These are phyloP conservation scores for Aricia artaxerxes DNA, from an alignment of 2,888 invertebrate species.

Conservation along the genomic window DNA sequence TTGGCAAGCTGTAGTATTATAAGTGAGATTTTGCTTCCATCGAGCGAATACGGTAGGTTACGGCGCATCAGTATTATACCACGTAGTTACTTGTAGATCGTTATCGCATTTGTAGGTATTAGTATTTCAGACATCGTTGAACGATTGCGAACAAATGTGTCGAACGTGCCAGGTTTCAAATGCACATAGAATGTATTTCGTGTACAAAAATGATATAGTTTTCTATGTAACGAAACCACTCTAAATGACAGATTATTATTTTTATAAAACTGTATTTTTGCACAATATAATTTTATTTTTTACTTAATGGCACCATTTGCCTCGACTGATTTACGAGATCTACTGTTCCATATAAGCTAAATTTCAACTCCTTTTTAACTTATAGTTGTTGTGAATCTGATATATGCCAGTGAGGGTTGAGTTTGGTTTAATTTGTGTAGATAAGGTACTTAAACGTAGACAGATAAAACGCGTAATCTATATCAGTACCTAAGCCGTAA, in stretches of 20 bases:
- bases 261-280: slow-evolving; percentile 6
- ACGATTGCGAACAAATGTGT: background rate
- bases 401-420: background rate
- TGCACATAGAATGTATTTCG: background rate
- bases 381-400: background rate
- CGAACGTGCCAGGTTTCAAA: slow-evolving; percentile 1
- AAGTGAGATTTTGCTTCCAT: background rate
- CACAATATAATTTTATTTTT: slow-evolving; percentile 1
- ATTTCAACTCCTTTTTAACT: background rate
- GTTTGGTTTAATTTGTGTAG: background rate
- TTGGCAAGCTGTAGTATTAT: background rate
- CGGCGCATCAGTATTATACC: slow-evolving; percentile 65
- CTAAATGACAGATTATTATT: slow-evolving; percentile 4
- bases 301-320: background rate
- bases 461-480: background rate
- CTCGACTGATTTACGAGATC: background rate
- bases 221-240: background rate
- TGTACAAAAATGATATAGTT: slow-evolving; percentile 10
- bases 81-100: slow-evolving; percentile 52
- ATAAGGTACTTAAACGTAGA: background rate
- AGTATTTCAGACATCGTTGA: background rate
- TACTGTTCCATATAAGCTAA: background rate
- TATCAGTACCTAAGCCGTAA: slow-evolving; percentile 6
- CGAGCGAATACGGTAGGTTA: slow-evolving; percentile 35
- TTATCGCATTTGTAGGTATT: slow-evolving; percentile 48